Evolutionary conservation across 2,113 vertebrate species (phyloP), one percentile per base, ranked within the genome.

Genomic region (Noturus placidus): DNA sequence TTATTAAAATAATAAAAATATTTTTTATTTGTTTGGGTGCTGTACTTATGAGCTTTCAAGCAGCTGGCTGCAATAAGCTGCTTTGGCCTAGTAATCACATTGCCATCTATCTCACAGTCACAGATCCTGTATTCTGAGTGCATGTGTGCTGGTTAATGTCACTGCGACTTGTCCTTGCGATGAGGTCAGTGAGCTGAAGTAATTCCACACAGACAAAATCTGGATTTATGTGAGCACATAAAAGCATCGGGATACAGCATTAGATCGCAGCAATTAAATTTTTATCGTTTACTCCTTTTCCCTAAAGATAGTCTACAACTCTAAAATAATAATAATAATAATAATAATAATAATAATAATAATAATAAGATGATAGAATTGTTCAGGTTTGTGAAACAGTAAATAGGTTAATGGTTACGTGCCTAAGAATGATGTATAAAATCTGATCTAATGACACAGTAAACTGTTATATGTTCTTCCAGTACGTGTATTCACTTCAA

Each of bases 191-290:
- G 91, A 91, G 92, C 90, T 86, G 90, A 91, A 90, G 89, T 87
- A 25, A 92, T 91, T 92, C 91, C 91, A 90, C 91, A 92, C 92
- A 92, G 91, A 93, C 93, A 95, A 94, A 94, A 94, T 94, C 93
- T 87, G n/a, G 88, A 78, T 80, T 65, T 93, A 93, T 5, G 15
- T 56, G 2, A 56, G 50, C 2, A 30, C 1, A 6, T 56, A 8
- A 59, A 2, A 22, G 10, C 11, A 7, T 35, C 54, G 35, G 54
- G 54, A 57, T 9, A 38, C 30, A 35, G 17, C 15, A 20, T 30
- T 10, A 33, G 1, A 56, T n/a, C 77, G 56, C 42, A 15, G 25
- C 42, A 77, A 35, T 42, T 19, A 6, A 13, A 13, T 42, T 74
- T 74, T 46, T 11, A 35, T 17, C 20, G 3, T 76, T 76, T 11